A percentile compares a stretch with the other conserved stretches of the same genome.
These are phyloP conservation scores for Orchestia grillus DNA, from an alignment of 1,140 invertebrate genomes.

Conservation along the genomic window DNA sequence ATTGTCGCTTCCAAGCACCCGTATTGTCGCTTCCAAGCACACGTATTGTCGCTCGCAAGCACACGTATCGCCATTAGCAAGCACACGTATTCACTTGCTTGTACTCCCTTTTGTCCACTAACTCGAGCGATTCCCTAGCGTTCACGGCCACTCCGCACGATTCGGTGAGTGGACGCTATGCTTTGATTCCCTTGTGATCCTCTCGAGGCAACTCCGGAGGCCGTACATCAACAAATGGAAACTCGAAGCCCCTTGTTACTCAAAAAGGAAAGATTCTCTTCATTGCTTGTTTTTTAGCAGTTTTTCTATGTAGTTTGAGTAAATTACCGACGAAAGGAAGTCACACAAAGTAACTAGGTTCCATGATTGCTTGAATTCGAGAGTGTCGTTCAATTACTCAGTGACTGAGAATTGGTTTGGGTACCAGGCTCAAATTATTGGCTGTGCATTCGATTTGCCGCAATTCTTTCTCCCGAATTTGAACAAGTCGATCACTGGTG, in stretches of 20 bases:
- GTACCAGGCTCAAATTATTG: neutral
- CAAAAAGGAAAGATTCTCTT: too few relatives aligned
- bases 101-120: too few relatives aligned
- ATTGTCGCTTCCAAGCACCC: too few relatives aligned
- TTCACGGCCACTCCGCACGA: neutral
- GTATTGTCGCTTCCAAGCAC: too few relatives aligned
- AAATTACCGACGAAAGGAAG: neutral
- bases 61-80: too few relatives aligned
- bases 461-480: neutral
- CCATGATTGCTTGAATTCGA: neutral
- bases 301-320: neutral
- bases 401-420: neutral
- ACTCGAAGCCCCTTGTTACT: neutral
- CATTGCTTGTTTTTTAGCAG: neutral
- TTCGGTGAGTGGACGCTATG: neutral
- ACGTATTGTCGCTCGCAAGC: too few relatives aligned
- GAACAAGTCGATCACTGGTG: neutral
- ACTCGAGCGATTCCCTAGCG: neutral
- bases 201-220: neutral
- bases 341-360: neutral
- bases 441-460: neutral
- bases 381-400: neutral
- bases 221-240: neutral
- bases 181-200: neutral
- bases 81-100: too few relatives aligned